Conservation (phyloP, 2,888 invertebrate species). For the Vanessa cardui region DNA sequence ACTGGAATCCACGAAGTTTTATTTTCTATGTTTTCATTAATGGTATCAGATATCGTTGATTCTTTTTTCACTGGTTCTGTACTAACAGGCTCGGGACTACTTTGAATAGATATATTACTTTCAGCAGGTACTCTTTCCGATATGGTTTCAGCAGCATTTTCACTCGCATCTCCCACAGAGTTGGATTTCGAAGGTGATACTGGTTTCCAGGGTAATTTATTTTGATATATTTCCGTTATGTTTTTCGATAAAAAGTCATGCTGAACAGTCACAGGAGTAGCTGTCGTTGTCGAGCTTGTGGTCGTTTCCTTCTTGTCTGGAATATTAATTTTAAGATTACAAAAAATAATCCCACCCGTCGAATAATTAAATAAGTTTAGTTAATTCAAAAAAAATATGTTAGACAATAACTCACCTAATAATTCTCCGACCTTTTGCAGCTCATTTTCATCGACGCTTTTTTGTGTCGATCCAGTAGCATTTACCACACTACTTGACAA, state of each 20-base stretch:
- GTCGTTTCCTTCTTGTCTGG: slow-evolving; percentile 64
- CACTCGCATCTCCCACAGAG: slow-evolving; percentile 45
- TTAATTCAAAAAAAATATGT: no score
- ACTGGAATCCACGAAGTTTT: slow-evolving; percentile 59
- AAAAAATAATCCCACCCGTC: no score
- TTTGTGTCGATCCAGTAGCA: slow-evolving; percentile 53
- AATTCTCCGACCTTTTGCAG: slow-evolving; percentile 72
- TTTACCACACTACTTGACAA: slow-evolving; percentile 53
- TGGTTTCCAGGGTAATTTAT: slow-evolving; percentile 62
- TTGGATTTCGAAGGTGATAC: slow-evolving; percentile 48
- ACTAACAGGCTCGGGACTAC: slow-evolving; percentile 53
- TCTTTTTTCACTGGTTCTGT: slow-evolving; percentile 46
- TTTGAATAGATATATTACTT: slow-evolving; percentile 64
- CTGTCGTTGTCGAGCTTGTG: slow-evolving; percentile 50
- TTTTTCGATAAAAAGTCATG: slow-evolving; percentile 64
- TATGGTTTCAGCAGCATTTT: slow-evolving; percentile 55
- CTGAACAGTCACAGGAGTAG: slow-evolving; percentile 52
- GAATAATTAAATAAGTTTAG: neutral
- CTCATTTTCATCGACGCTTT: slow-evolving; percentile 70
- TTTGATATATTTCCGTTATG: slow-evolving; percentile 60
- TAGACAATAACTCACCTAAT: slow-evolving; percentile 62
- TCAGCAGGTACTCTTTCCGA: slow-evolving; percentile 64
- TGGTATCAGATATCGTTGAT: slow-evolving; percentile 8
- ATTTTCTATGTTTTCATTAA: slow-evolving; percentile 41
- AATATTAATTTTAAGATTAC: slow-evolving; percentile 42